A percentile compares a stretch with the other conserved stretches of the same genome.
Conservation (phyloP, 2,888 invertebrate genomes). For the Azorinus chamasolen region DNA sequence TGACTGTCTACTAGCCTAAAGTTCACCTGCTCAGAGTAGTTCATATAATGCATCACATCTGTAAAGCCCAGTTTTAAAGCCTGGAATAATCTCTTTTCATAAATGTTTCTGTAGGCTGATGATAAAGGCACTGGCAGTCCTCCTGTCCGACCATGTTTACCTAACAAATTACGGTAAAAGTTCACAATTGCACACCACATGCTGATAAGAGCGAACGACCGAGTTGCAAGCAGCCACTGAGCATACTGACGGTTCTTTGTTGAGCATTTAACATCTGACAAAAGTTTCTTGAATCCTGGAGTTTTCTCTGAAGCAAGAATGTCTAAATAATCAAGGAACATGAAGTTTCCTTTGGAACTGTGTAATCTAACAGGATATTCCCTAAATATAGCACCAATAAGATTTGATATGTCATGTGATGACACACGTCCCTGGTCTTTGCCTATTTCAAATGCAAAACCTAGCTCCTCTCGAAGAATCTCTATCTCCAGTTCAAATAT, state of each 20-base stretch:
- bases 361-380: slow-evolving; percentile 84
- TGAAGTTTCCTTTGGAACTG: slow-evolving; percentile 78
- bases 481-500: slow-evolving; percentile 84
- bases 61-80: slow-evolving; percentile 80
- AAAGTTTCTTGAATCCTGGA: slow-evolving; percentile 78
- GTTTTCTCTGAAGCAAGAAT: slow-evolving; percentile 80
- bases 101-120: slow-evolving; percentile 47
- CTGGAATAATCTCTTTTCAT: slow-evolving; percentile 77
- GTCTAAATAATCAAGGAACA: slow-evolving; percentile 84
- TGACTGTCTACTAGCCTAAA: slow-evolving; percentile 76
- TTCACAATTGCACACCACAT: slow-evolving; percentile 84
- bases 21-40: slow-evolving; percentile 77
- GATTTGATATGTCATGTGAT: slow-evolving; percentile 76
- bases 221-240: slow-evolving; percentile 84
- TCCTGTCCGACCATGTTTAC: slow-evolving; percentile 45
- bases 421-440: slow-evolving; percentile 76
- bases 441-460: slow-evolving; percentile 83
- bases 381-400: slow-evolving; percentile 82
- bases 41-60: slow-evolving; percentile 84
- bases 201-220: slow-evolving; percentile 84
- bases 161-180: slow-evolving; percentile 81
- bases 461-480: slow-evolving; percentile 82
- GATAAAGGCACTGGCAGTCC: slow-evolving; percentile 25
- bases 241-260: slow-evolving; percentile 84
- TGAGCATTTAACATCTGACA: slow-evolving; percentile 84